These are phyloP conservation scores for Pandemis cinnamomeana DNA, from an alignment of 2,888 invertebrate species.

Conservation along the genomic window DNA sequence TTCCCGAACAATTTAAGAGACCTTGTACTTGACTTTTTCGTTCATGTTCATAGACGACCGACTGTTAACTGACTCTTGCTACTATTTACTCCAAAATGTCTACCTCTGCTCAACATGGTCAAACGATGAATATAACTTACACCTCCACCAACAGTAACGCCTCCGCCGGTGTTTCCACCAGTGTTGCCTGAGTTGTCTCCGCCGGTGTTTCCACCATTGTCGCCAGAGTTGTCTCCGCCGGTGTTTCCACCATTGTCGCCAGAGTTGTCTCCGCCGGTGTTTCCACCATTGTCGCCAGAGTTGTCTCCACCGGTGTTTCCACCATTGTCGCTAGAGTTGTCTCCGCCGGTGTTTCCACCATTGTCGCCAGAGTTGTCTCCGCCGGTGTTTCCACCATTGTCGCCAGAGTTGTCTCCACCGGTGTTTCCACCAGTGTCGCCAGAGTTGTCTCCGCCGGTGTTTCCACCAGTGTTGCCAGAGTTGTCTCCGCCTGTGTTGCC, in stretches of 20 bases:
- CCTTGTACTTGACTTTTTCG: too few species aligned
- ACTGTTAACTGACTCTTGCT: too few species aligned
- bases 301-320: not conserved
- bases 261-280: not conserved
- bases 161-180: not conserved
- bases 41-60: too few species aligned
- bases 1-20: too few species aligned
- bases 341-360: not conserved
- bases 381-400: not conserved
- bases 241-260: not conserved
- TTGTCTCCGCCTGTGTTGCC: not conserved
- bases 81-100: too few species aligned
- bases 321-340: not conserved
- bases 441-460: not conserved
- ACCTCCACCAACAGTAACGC: not conserved
- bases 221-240: not conserved
- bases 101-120: not conserved
- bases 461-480: not conserved
- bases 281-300: not conserved
- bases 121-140: not conserved
- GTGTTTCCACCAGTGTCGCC: not conserved
- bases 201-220: not conserved
- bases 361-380: not conserved
- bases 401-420: not conserved
- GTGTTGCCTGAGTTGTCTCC: not conserved